Evolutionary conservation across 1,140 invertebrate genomes (phyloP), one percentile per base, ranked within the genome.

Genomic region (Scaptomyza montana): DNA sequence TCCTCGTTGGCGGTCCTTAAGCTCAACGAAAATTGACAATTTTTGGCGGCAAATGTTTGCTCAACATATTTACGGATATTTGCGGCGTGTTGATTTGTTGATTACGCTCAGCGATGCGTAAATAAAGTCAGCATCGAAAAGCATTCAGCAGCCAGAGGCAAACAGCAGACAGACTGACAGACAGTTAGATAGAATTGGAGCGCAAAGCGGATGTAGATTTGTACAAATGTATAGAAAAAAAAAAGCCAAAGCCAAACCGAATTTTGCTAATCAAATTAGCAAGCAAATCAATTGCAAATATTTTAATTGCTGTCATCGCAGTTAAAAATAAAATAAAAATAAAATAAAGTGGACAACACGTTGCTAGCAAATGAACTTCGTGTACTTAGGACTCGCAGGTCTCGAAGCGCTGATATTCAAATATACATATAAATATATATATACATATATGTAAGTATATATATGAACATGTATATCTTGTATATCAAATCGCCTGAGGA

Each of bases 251-350:
- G 39, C 59, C 45, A 46, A 60, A 47, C 30, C 28, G 49, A 39
- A 54, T 36, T 36, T 50, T 55, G 47, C 79, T 81, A 82, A 81
- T 82, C 74, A 84, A 78, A 80, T 80, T 80, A 73, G 47, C 62
- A 46, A 43, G 5, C 51, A 64, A 63, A 57, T 56, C 60, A 71
- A 64, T 71, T 56, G 60, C 68, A 49, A 71, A 71, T 64, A 56
- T 57, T 64, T 71, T 71, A 64, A 64, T 71, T 71, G 43, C 59
- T 12, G 16, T 12, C 47, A 12, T 8, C n/a, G 36, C 21, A 25
- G 21, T 25, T 25, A 2, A 3, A 25, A 25, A 25, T 25, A 25
- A 33, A 36, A 36, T 53, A 56, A 67, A 54, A 36, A 47, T 39
- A 47, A 60, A 56, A 28, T 28, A 49, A 57, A 50, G 33, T 49